Evolutionary conservation across 2,888 invertebrate species (phyloP), one percentile per base, ranked within the genome.

Genomic region (Dryococelus australis): DNA sequence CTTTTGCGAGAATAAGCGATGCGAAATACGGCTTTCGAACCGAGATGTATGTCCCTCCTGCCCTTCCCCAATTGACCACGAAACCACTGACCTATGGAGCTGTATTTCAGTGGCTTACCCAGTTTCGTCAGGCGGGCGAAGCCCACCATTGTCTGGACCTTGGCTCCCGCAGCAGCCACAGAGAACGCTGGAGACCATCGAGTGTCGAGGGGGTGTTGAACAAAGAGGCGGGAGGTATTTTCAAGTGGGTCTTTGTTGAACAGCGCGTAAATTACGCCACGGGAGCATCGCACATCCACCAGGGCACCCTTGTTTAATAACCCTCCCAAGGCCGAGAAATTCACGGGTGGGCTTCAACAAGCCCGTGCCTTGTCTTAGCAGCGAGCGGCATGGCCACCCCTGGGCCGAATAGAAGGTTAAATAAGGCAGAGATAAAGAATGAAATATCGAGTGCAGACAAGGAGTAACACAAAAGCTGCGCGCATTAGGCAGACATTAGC

Each of bases 401-500:
- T 65, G 65, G 20, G 65, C 65, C 65, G 65, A 65, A 65, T 24
- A 65, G 65, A 65, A 65, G 65, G 65, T 65, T 65, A 83, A 83
- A 83, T 83, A 83, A 83, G 27, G 35, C 27, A 24, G 83, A 83
- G 83, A 83, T 83, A 83, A 83, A 83, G 83, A 83, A 83, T 83
- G 83, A 83, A 83, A 83, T 83, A 83, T 83, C 43, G 83, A 83
- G 83, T 83, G 83, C 28, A 83, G 83, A 83, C 83, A 83, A 83
- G 35, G 65, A 24, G 65, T 65, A 65, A 65, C 65, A 65, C 65
- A 65, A 65, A 83, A 83, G 27, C 83, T 83, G 83, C 83, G 83
- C 35, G 83, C 28, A 83, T 83, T 83, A 83, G 83, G 43, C 83
- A 83, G 83, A 83, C 83, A 83, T 83, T 83, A 83, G 83, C 83